phyloP scores from a whole-genome alignment of 1,140 invertebrate genomes.

The Aphidius ervi region DNA sequence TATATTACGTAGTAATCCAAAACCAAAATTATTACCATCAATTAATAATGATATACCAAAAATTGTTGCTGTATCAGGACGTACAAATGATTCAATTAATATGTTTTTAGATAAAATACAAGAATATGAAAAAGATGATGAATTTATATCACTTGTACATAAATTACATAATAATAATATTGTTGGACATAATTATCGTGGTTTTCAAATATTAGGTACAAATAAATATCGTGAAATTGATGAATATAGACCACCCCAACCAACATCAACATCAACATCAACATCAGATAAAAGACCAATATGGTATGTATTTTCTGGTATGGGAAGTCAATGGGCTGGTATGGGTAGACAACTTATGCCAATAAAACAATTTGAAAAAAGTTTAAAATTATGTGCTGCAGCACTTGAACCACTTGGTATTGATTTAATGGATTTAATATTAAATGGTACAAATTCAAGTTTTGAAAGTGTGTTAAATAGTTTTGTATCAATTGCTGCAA shows the following conservation, averaged over 20 bases:
- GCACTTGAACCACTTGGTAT: conserved; percentile 72
- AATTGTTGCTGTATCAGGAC: conserved; percentile 74
- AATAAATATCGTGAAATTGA: conserved; percentile 38
- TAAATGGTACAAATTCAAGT: conserved; percentile 67
- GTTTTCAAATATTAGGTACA: conserved; percentile 69
- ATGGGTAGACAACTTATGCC: conserved; percentile 85
- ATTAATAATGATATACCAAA: conserved; percentile 57
- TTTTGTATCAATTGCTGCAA: conserved; percentile 90
- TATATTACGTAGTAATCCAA: conserved; percentile 75
- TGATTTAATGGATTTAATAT: conserved; percentile 77
- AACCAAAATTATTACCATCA: conserved; percentile 60
- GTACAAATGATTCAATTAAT: conserved; percentile 78
- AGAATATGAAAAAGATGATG: conserved; percentile 62
- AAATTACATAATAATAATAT: conserved; percentile 68
- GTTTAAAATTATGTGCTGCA: conserved; percentile 72
- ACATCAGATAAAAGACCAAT: conserved; percentile 67
- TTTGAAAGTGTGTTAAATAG: conserved; percentile 82
- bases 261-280: conserved; percentile 1
- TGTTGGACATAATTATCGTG: conserved; percentile 69
- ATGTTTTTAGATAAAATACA: conserved; percentile 63
- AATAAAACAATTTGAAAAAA: conserved; percentile 74
- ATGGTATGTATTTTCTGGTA: conserved; percentile 94
- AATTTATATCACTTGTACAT: conserved; percentile 73
- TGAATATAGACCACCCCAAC: conserved; percentile 28
- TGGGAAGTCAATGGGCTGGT: conserved; percentile 94